Percentiles rank a stretch among this genome's conserved stretches.
Evolutionary conservation across 2,113 vertebrate species (phyloP).

Genomic region (Fulmarus glacialis): DNA sequence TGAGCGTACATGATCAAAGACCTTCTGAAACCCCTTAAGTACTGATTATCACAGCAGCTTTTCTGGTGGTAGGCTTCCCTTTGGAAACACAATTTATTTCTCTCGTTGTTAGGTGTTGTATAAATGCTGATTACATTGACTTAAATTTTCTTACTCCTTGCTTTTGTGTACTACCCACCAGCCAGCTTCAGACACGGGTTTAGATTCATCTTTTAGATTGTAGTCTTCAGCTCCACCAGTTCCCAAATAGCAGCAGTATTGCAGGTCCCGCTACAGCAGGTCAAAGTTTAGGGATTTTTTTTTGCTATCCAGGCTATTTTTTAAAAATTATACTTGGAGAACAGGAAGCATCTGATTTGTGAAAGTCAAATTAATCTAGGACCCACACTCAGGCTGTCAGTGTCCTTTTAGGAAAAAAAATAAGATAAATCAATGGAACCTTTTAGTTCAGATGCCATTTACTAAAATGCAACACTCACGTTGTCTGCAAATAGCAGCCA

Average conservation of each 20-base stretch:
- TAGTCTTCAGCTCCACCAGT: neutral
- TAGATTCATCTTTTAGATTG: neutral
- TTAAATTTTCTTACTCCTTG: neutral
- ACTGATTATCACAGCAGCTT: neutral
- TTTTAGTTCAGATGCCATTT: constrained; percentile 57
- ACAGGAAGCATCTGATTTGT: neutral
- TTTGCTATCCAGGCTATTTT: neutral
- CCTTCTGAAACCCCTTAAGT: neutral
- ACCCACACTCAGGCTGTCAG: neutral
- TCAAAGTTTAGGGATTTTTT: neutral
- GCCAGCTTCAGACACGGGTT: neutral
- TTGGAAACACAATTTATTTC: neutral
- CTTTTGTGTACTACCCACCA: neutral
- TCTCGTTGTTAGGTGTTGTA: neutral
- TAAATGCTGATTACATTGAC: neutral
- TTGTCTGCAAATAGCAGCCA: constrained; percentile 47
- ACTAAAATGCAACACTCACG: constrained; percentile 40
- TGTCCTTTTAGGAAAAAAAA: neutral
- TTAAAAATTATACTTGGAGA: neutral
- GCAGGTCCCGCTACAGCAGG: neutral
- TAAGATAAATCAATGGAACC: neutral
- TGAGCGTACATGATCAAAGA: neutral
- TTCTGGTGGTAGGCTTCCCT: neutral
- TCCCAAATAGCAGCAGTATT: neutral
- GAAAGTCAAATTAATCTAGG: neutral